Base-by-base conservation (phyloP, 2,113 vertebrate genomes). In the Paramormyrops kingsleyae region DNA sequence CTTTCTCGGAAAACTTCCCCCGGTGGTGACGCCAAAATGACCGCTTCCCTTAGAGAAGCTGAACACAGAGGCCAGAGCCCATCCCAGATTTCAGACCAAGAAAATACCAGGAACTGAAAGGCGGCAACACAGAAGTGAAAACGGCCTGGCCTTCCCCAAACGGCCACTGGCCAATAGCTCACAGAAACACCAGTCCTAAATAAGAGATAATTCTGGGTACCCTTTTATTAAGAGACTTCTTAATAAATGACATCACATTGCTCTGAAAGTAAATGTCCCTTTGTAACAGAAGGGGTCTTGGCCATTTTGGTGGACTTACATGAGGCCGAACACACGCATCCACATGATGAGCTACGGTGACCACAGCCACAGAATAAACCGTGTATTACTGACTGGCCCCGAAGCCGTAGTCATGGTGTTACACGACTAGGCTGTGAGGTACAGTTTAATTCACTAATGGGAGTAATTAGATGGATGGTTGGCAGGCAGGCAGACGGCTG, bases 111-210 rank as follows among this genome's bases (percentile, higher is more conserved):
- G 91, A 91, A 91, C 84, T 87, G 52, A 91, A n/a, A 27, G 74
- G 59, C 88, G 21, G 5, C 27, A 89, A 91, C 87, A 89, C 50
- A 93, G 92, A 93, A 92, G 91, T 90, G 92, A 93, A 93, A 93
- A 88, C 77, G 74, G 56, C 80, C 53, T 24, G 50, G 35, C 50
- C 27, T n/a, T 52, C 5, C 21, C 35, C 47, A 87, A 27, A 87
- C 5, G 31, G 5, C 24, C 44, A 50, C 24, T 12, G 44, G 39
- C 3, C n/a, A 4, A 31, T 1, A 31, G 27, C n/a, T 70, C 62
- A 31, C 62, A 42, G 74, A 3, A 19, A 42, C 12, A 6, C 17
- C 15, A 80, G 35, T 5, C 35, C 17, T 19, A 80, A 80, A 39
- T 80, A 80, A 17, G 35, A 35, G 2, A 80, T 35, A 42, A 42